These are phyloP conservation scores for Ptychoptera contaminata DNA, from an alignment of 2,888 invertebrate species.

Conservation along the genomic window DNA sequence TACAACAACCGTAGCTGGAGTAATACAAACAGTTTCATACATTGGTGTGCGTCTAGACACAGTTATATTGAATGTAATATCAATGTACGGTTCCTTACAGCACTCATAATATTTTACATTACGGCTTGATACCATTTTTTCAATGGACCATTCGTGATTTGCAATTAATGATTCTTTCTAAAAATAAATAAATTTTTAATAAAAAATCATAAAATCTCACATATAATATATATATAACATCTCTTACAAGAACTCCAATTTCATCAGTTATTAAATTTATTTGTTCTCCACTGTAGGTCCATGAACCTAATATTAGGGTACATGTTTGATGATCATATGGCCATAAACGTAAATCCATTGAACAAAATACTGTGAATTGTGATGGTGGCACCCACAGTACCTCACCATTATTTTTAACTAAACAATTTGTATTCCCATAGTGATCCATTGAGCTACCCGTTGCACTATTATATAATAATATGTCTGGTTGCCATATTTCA, in stretches of 20 bases:
- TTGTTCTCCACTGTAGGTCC: constrained; percentile 47
- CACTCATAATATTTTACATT: constrained; percentile 31
- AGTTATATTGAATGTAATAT: constrained; percentile 34
- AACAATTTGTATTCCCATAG: constrained; percentile 39
- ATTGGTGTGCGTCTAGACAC: constrained; percentile 39
- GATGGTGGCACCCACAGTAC: constrained; percentile 53
- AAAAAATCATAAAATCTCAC: not conserved
- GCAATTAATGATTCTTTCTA: constrained; percentile 17
- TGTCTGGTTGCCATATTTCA: constrained; percentile 67
- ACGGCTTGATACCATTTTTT: constrained; percentile 26
- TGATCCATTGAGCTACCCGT: constrained; percentile 41
- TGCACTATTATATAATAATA: constrained; percentile 54
- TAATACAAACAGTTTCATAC: constrained; percentile 42
- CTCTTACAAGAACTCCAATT: not conserved
- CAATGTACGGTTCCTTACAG: constrained; percentile 39
- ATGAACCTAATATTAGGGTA: constrained; percentile 52
- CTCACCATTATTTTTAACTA: constrained; percentile 34
- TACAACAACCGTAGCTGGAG: constrained; percentile 46
- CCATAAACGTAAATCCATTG: constrained; percentile 52
- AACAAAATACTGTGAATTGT: constrained; percentile 47
- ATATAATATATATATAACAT: too few species aligned
- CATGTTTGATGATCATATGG: constrained; percentile 59
- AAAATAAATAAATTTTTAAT: not conserved
- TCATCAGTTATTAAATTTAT: constrained; percentile 31
- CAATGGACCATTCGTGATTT: constrained; percentile 30